Conservation (phyloP, 2,888 invertebrate species). For the Cerastis leucographa region DNA sequence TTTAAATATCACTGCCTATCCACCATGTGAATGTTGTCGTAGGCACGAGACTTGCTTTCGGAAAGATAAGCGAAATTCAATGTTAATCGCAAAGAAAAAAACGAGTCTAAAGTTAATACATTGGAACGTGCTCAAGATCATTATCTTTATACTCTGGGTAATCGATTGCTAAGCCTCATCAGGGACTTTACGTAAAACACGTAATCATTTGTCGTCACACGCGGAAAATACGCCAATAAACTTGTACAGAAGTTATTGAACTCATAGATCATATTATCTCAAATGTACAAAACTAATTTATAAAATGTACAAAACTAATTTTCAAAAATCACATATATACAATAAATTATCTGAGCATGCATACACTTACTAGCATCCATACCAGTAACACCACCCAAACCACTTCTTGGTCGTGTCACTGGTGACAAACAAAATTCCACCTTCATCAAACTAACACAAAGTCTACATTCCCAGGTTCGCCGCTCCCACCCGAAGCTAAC, state of each 20-base stretch:
- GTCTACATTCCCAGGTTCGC: slow-evolving; percentile 77
- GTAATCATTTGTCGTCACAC: slow-evolving; percentile 11
- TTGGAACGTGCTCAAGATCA: background rate
- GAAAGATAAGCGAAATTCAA: slow-evolving; percentile 1
- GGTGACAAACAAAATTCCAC: background rate
- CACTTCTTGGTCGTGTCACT: background rate
- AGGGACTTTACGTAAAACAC: background rate
- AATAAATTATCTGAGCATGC: background rate
- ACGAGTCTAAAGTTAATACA: background rate
- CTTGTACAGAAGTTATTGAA: slow-evolving; percentile 25
- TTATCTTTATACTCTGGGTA: background rate
- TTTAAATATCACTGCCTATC: background rate
- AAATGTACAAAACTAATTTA: background rate
- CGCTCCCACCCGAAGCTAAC: slow-evolving; percentile 87
- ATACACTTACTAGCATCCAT: background rate
- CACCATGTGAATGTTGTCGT: background rate
- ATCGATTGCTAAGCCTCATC: slow-evolving; percentile 2
- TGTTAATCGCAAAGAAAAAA: background rate
- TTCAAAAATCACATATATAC: too few species aligned
- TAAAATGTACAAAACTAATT: too few species aligned
- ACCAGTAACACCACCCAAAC: background rate
- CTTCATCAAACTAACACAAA: background rate
- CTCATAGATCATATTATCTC: background rate
- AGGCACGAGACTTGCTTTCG: background rate
- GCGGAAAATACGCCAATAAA: slow-evolving; percentile 34